Evolutionary conservation across 1,140 invertebrate genomes (phyloP).

Genomic region (Nasonia giraulti): DNA sequence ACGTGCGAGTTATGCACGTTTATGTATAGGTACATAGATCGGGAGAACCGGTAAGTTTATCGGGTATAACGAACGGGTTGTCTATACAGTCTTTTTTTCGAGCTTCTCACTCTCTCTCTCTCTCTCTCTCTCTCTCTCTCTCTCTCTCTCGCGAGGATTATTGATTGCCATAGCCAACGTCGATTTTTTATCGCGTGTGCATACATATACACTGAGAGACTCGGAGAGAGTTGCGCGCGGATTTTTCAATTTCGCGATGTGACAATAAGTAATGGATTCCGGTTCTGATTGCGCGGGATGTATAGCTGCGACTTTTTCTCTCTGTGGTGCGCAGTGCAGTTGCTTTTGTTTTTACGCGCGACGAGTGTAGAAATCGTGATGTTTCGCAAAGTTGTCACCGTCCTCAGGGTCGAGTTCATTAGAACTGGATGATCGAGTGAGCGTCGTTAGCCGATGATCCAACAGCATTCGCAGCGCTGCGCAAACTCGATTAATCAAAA

Average conservation of each 20-base stretch:
- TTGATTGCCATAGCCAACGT: constrained; percentile 10
- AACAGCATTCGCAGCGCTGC: no score
- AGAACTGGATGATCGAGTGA: background rate
- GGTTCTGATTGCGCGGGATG: constrained; percentile 8
- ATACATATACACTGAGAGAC: no score
- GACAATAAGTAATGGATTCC: constrained; percentile 42
- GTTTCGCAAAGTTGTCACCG: no score
- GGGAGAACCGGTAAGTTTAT: background rate
- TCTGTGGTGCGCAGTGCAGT: no score
- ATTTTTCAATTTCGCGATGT: constrained; percentile 41
- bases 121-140: no score
- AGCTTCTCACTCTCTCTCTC: no score
- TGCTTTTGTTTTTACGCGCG: background rate
- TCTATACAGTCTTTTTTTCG: background rate
- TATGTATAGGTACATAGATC: background rate
- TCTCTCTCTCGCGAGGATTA: constrained; percentile 19
- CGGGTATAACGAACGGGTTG: background rate
- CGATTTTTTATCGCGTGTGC: background rate
- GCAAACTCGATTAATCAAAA: no score
- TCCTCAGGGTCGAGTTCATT: background rate
- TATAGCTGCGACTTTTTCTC: background rate
- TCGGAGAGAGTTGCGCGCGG: background rate
- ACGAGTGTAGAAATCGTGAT: background rate
- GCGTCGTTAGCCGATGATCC: background rate
- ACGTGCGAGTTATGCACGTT: background rate